Conservation (phyloP, 2,888 invertebrate genomes). For the Lepidonotus clava region DNA sequence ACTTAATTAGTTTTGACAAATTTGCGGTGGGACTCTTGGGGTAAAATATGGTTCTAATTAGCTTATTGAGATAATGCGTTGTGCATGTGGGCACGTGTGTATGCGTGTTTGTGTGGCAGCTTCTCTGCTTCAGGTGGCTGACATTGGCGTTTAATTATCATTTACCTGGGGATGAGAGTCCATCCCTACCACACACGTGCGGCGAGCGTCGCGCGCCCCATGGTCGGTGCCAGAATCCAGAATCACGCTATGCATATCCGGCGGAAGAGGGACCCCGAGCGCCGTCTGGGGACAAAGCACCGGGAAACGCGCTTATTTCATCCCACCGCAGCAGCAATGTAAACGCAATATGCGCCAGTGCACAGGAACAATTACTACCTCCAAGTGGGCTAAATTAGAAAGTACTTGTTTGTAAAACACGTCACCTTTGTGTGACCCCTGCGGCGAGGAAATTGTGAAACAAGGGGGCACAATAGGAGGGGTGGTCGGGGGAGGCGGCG, state of each 20-base stretch:
- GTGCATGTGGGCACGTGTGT: too few relatives aligned
- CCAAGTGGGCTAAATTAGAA: slow-evolving; percentile 8
- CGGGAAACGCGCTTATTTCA: not conserved
- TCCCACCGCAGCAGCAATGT: too few relatives aligned
- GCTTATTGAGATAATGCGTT: not conserved
- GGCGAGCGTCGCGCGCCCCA: not conserved
- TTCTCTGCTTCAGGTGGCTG: not conserved
- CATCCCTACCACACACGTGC: not conserved
- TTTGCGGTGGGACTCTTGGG: too few relatives aligned
- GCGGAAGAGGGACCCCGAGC: not conserved
- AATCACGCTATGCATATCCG: not conserved
- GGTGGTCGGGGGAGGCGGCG: not conserved
- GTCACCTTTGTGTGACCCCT: slow-evolving; percentile 20
- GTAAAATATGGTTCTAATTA: not conserved
- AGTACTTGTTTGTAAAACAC: slow-evolving; percentile 39
- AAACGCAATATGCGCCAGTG: too few relatives aligned
- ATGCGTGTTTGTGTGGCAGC: not conserved
- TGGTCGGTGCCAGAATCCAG: slow-evolving; percentile 6
- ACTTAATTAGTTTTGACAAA: too few relatives aligned
- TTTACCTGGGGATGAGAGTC: not conserved
- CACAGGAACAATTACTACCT: not conserved
- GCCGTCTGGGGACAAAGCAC: not conserved
- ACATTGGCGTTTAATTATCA: slow-evolving; percentile 21
- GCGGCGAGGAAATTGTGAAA: not conserved
- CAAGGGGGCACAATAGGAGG: not conserved